Evolutionary conservation across 2,797 vertebrate genomes (phyloP).

Genomic region (Chanos chanos): DNA sequence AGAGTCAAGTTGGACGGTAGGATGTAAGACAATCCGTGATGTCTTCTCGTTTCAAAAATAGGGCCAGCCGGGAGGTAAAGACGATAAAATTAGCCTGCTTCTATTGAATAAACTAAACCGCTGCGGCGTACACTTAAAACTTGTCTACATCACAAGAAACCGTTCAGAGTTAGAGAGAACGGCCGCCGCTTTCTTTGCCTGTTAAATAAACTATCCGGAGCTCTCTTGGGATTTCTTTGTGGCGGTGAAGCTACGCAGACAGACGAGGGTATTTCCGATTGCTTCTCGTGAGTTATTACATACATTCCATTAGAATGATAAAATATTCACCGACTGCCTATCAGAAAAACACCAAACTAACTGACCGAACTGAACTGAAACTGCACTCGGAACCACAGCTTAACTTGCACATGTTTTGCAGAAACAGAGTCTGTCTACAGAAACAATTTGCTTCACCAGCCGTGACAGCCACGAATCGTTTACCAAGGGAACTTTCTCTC

Average conservation of each 20-base stretch:
- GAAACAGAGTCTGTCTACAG: no score
- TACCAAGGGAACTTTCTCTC: no score
- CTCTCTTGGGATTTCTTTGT: constrained; percentile 34
- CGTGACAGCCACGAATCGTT: no score
- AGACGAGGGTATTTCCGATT: constrained; percentile 51
- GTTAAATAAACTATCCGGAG: constrained; percentile 48
- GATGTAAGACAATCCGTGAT: constrained; percentile 38
- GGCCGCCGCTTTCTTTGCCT: constrained; percentile 6
- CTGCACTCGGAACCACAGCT: no score
- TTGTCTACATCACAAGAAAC: no score
- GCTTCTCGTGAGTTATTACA: constrained; percentile 42
- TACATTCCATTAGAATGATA: constrained; percentile 51
- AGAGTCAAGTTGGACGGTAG: background rate
- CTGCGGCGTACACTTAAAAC: no score
- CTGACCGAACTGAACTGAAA: no score
- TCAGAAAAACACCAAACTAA: background rate
- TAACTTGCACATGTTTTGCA: no score
- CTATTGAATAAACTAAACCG: no score
- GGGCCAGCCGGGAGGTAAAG: constrained; percentile 7
- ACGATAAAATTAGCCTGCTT: no score
- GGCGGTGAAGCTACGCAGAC: constrained; percentile 30
- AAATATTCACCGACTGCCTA: constrained; percentile 10
- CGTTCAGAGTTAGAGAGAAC: background rate
- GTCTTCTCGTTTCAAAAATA: constrained; percentile 35
- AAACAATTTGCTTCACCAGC: no score